Conservation (phyloP, 2,888 invertebrate species). For the Proisotoma minuta region DNA sequence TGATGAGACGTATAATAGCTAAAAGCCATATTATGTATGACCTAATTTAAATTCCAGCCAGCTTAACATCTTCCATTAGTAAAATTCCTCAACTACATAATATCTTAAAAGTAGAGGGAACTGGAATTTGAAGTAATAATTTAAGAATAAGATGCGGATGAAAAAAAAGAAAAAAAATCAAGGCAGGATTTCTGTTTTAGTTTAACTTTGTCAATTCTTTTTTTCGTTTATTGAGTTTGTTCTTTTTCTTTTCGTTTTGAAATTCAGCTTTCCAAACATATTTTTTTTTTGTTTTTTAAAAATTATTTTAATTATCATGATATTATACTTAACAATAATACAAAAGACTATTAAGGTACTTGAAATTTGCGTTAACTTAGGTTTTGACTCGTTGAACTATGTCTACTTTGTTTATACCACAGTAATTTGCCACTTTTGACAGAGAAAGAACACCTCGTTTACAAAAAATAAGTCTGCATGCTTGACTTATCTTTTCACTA, state of each 20-base stretch:
- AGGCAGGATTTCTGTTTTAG: no score
- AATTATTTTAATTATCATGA: background rate
- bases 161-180: no score
- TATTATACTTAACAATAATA: background rate
- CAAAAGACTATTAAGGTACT: slow-evolving; percentile 6
- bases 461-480: background rate
- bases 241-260: background rate
- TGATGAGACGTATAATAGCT: no score
- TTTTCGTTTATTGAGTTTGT: background rate
- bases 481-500: no score
- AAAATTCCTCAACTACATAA: no score
- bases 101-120: no score
- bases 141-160: no score
- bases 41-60: no score
- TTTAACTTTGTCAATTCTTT: no score
- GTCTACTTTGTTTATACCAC: slow-evolving; percentile 4
- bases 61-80: no score
- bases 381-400: background rate
- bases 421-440: slow-evolving; percentile 5
- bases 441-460: background rate
- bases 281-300: background rate
- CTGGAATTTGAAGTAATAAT: no score
- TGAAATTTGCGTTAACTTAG: slow-evolving; percentile 1
- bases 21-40: no score
- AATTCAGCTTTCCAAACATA: background rate